phyloP scores from a whole-genome alignment of 2,797 vertebrate genomes.

The Phoebastria nigripes region DNA sequence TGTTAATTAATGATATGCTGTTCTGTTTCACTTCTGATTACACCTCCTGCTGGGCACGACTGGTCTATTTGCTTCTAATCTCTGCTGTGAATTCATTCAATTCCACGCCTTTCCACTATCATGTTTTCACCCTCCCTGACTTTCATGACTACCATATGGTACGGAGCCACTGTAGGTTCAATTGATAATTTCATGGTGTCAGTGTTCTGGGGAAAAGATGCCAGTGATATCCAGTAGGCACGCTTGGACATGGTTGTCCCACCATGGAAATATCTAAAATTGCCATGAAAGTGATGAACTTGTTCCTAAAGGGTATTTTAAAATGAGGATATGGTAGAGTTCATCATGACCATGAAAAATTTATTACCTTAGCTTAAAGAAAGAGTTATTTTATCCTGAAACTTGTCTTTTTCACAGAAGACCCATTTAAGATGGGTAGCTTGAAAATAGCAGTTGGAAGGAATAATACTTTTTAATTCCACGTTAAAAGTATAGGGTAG shows the following conservation, averaged over 20 bases:
- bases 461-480: background rate
- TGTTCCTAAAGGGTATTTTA: background rate
- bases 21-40: slow-evolving; percentile 61
- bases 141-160: slow-evolving; percentile 17
- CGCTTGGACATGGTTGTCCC: slow-evolving; percentile 20
- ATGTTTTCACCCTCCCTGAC: slow-evolving; percentile 36
- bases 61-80: slow-evolving; percentile 41
- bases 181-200: slow-evolving; percentile 12
- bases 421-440: background rate
- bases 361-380: slow-evolving; percentile 23
- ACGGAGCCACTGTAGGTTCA: background rate
- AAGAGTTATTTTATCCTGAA: background rate
- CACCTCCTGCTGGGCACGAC: slow-evolving; percentile 49
- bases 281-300: slow-evolving; percentile 28
- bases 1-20: slow-evolving; percentile 57
- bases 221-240: background rate
- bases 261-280: slow-evolving; percentile 53
- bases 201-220: background rate
- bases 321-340: background rate
- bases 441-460: background rate
- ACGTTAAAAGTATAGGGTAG: background rate
- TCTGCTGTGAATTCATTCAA: slow-evolving; percentile 36
- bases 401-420: background rate
- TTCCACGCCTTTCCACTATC: slow-evolving; percentile 6
- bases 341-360: slow-evolving; percentile 26